Percentiles rank a stretch among this genome's conserved stretches.
Evolutionary conservation across 2,888 invertebrate species (phyloP).

Genomic region (Lochmaea capreae): DNA sequence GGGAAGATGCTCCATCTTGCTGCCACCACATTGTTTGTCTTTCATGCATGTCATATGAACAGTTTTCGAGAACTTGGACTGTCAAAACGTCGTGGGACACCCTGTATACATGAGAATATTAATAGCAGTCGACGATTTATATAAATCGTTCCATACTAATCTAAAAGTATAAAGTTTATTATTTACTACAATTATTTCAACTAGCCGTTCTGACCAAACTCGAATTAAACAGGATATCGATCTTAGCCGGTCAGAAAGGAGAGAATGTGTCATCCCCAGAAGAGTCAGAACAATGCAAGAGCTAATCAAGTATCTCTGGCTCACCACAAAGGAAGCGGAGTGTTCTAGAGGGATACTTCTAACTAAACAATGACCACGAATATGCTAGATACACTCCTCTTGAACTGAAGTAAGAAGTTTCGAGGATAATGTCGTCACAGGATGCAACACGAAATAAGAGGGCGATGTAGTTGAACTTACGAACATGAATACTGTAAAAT

Average conservation of each 20-base stretch:
- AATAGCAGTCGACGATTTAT: no score
- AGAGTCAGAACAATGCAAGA: slow-evolving; percentile 37
- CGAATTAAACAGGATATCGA: slow-evolving; percentile 19
- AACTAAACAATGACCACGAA: slow-evolving; percentile 34
- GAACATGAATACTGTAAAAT: neutral
- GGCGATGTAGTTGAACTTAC: neutral
- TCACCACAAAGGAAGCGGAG: slow-evolving; percentile 34
- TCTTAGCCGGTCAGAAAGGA: slow-evolving; percentile 3
- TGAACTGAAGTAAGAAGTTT: slow-evolving; percentile 11
- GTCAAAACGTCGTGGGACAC: no score
- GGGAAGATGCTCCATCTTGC: no score
- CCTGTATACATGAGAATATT: no score
- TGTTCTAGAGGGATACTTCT: slow-evolving; percentile 22
- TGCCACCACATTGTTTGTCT: no score
- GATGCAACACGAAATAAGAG: neutral
- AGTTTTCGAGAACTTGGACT: no score
- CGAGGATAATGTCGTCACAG: slow-evolving; percentile 9
- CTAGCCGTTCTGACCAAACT: neutral
- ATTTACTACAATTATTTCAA: neutral
- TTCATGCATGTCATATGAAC: no score
- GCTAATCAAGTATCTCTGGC: slow-evolving; percentile 39
- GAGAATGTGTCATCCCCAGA: slow-evolving; percentile 40
- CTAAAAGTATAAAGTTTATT: neutral
- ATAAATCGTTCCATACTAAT: no score
- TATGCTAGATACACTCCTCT: slow-evolving; percentile 20